These are phyloP conservation scores for Lasioglossum albipes DNA, from an alignment of 1,140 invertebrate genomes.

Conservation along the genomic window DNA sequence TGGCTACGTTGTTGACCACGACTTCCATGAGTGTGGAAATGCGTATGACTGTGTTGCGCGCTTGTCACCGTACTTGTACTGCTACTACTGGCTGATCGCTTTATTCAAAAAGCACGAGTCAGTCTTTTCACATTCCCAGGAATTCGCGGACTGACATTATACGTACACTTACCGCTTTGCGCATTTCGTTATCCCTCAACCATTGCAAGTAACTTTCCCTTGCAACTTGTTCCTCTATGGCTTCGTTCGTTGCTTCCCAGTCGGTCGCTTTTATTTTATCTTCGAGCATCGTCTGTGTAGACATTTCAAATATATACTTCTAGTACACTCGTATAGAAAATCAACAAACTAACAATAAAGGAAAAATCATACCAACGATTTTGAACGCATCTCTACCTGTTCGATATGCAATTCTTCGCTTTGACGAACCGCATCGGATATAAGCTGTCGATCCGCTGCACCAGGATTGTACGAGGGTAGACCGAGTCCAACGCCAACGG, in stretches of 20 bases:
- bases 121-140: constrained; percentile 14
- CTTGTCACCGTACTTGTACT: constrained; percentile 77
- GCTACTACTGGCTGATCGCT: constrained; percentile 76
- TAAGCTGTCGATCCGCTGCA: constrained; percentile 86
- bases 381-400: constrained; percentile 79
- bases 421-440: constrained; percentile 89
- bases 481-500: constrained; percentile 92
- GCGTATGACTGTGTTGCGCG: constrained; percentile 75
- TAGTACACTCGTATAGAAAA: too few relatives aligned
- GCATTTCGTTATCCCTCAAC: constrained; percentile 87
- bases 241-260: constrained; percentile 96
- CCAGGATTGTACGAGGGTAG: constrained; percentile 92
- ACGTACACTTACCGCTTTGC: constrained; percentile 77
- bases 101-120: constrained; percentile 46
- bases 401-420: constrained; percentile 94
- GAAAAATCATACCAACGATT: not conserved
- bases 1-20: constrained; percentile 74
- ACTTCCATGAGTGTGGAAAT: constrained; percentile 75
- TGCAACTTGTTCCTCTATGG: constrained; percentile 94
- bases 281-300: constrained; percentile 90
- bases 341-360: not conserved
- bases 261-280: constrained; percentile 95
- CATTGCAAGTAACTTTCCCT: constrained; percentile 94
- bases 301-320: not conserved
- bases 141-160: not conserved